Evolutionary conservation across 2,888 invertebrate species (phyloP).

Genomic region (Sphaerophoria rueppellii): DNA sequence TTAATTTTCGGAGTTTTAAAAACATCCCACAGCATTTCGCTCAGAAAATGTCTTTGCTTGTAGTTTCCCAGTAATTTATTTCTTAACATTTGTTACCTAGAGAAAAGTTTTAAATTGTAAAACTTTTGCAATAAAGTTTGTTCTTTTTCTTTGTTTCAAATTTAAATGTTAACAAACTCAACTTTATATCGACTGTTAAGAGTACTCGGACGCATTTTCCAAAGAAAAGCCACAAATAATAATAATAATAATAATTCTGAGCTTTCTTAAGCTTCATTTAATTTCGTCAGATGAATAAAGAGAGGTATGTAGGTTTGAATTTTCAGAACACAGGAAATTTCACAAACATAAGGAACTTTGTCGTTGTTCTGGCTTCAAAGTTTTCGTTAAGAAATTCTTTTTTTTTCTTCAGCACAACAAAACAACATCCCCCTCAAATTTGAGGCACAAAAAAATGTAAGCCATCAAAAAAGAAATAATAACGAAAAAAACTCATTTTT

Average conservation of each 20-base stretch:
- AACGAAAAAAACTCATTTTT: conserved; percentile 10
- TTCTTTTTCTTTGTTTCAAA: conserved; percentile 1
- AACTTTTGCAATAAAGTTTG: conserved; percentile 59
- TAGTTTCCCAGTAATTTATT: neutral
- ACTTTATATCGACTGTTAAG: neutral
- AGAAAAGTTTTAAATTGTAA: conserved; percentile 58
- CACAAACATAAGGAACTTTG: conserved; percentile 21
- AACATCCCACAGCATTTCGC: neutral
- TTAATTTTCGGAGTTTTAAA: too few species aligned
- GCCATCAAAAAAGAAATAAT: conserved; percentile 1
- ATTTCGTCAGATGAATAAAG: conserved; percentile 31
- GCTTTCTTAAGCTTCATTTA: conserved; percentile 25
- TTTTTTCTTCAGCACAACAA: conserved; percentile 8
- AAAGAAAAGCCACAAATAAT: conserved; percentile 33
- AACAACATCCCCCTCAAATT: conserved; percentile 20
- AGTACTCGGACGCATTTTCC: neutral
- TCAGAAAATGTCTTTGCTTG: neutral
- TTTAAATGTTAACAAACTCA: conserved; percentile 47
- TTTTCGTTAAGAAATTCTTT: conserved; percentile 12
- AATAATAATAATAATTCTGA: neutral
- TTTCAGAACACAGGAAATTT: conserved; percentile 1
- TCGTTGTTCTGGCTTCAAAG: neutral
- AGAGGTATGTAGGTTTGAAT: neutral
- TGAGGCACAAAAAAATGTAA: conserved; percentile 19
- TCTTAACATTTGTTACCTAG: neutral